Conservation (phyloP, 2,888 invertebrate species). For the Ditula angustiorana region DNA sequence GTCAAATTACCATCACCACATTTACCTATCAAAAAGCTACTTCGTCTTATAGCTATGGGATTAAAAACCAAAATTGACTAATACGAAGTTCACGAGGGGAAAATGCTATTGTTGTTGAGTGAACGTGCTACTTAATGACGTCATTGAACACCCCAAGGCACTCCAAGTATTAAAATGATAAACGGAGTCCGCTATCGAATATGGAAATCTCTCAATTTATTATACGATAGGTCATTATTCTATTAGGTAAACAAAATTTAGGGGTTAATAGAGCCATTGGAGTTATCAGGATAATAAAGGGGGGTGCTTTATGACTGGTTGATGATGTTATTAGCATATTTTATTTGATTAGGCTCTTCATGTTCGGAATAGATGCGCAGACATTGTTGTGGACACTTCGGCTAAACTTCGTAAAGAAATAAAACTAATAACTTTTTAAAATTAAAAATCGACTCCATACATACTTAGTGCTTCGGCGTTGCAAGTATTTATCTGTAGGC, state of each 20-base stretch:
- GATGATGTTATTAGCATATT: constrained; percentile 36
- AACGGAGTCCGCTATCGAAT: constrained; percentile 76
- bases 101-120: constrained; percentile 41
- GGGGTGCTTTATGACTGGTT: constrained; percentile 46
- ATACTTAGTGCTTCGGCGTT: too few relatives aligned
- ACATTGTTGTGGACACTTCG: too few relatives aligned
- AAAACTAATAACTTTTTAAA: too few relatives aligned
- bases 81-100: background rate
- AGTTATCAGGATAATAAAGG: constrained; percentile 67
- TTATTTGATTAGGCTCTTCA: constrained; percentile 25
- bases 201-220: constrained; percentile 85
- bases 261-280: constrained; percentile 80
- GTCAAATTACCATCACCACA: constrained; percentile 33
- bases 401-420: too few relatives aligned
- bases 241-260: constrained; percentile 82
- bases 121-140: constrained; percentile 69
- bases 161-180: constrained; percentile 84
- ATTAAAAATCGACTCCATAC: too few relatives aligned
- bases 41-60: background rate
- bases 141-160: constrained; percentile 74
- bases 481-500: too few relatives aligned
- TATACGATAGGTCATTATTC: constrained; percentile 83
- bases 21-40: background rate
- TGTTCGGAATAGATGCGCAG: background rate
- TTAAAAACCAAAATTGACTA: constrained; percentile 46